Conservation (phyloP, 2,113 vertebrate species). For the Numenius arquata region DNA sequence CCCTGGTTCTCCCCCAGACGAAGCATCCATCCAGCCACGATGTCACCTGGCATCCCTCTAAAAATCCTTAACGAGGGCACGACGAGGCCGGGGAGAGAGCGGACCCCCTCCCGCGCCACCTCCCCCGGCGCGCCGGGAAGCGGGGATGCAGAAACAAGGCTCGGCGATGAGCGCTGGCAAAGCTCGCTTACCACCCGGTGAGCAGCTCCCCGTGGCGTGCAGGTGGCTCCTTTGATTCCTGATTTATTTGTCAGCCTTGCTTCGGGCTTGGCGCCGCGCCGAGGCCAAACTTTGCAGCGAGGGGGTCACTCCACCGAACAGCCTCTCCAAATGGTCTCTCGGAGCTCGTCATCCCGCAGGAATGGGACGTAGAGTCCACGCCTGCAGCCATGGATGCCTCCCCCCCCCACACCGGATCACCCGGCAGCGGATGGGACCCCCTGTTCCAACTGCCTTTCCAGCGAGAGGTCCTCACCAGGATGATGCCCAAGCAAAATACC, state of each 20-base stretch:
- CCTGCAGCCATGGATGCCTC: accelerated
- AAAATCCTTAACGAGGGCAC: neutral
- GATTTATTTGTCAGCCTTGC: neutral
- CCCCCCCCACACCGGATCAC: accelerated
- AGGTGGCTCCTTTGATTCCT: constrained; percentile 45
- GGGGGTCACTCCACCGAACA: neutral
- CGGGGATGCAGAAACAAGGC: neutral
- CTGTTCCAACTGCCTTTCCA: neutral
- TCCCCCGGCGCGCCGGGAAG: neutral
- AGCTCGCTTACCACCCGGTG: neutral
- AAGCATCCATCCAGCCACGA: neutral
- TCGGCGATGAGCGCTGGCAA: constrained; percentile 9
- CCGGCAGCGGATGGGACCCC: accelerated
- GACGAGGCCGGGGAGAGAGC: neutral
- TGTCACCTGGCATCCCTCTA: neutral
- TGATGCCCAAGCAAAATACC: neutral
- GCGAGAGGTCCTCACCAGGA: neutral
- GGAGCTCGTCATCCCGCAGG: neutral
- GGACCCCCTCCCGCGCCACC: neutral
- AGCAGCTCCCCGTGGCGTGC: neutral
- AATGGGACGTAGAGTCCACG: accelerated
- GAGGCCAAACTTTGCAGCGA: neutral
- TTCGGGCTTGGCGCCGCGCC: neutral
- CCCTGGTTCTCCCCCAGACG: accelerated
- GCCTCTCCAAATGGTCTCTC: neutral